phyloP scores from a whole-genome alignment of 2,113 vertebrate genomes.

The Chionodraco myersi region DNA sequence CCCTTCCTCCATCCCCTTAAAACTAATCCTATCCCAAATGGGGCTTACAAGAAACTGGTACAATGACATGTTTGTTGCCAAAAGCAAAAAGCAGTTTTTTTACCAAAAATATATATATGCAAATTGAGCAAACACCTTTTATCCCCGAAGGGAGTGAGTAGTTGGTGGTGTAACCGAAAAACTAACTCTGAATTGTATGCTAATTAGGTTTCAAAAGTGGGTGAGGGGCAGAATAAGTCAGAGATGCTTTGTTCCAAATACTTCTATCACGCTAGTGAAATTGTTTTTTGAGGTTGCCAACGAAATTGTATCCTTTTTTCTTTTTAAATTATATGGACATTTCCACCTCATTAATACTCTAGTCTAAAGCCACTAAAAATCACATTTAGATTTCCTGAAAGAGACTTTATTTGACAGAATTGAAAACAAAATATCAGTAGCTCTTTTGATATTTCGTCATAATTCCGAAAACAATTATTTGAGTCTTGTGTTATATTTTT shows the following conservation, averaged over 20 bases:
- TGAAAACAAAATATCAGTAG: too few species aligned
- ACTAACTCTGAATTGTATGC: not conserved
- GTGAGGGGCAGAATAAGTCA: not conserved
- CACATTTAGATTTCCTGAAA: not conserved
- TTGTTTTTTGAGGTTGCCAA: not conserved
- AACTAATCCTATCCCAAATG: conserved; percentile 35
- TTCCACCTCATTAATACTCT: not conserved
- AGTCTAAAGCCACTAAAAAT: not conserved
- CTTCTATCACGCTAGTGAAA: not conserved
- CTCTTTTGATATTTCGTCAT: too few species aligned
- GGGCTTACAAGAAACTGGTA: conserved; percentile 31
- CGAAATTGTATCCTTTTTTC: not conserved
- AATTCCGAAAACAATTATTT: too few species aligned
- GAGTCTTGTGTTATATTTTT: too few species aligned
- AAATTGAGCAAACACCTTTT: conserved; percentile 33
- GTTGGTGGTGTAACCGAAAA: conserved; percentile 8
- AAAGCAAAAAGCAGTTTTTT: conserved; percentile 24
- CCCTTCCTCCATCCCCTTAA: not conserved
- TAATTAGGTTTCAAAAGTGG: not conserved
- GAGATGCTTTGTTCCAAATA: not conserved
- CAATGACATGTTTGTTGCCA: conserved; percentile 26
- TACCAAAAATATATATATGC: conserved; percentile 26
- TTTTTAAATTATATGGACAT: not conserved
- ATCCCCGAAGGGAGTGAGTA: not conserved
- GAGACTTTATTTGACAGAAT: too few species aligned